Evolutionary conservation across 2,888 invertebrate genomes (phyloP), one percentile per base, ranked within the genome.

Genomic region (Osmoderma eremita): DNA sequence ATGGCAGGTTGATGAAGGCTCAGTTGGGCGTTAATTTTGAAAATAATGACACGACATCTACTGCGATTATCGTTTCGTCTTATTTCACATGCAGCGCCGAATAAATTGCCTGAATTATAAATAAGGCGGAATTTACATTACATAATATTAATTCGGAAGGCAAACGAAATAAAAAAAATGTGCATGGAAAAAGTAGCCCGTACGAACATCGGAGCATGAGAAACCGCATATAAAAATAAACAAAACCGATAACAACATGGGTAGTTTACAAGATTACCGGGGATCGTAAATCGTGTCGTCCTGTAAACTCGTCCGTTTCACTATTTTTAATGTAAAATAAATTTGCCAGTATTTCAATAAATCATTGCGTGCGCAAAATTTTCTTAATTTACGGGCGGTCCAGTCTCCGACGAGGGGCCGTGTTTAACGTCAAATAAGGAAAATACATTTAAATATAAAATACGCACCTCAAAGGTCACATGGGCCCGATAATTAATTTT

Each of bases 341-440:
- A 68, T 68, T 67, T 54, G 67, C 68, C 63, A 61, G 61, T 58
- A 61, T 63, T 68, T 61, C 45, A 50, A 68, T 68, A 68, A 68
- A 68, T 68, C 68, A 68, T 54, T 61, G 22, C 53, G 41, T 39
- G 51, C 36, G 42, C 64, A 61, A 68, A 68, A 68, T 68, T 68
- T 65, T 61, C 53, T 65, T 68, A 65, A 68, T 68, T 68, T 68
- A 68, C 36, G 39, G 15, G 13, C 49, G 51, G n/a, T 15, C 39
- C 30, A 58, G 39, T 58, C 41, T 54, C 61, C 36, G 45, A 36
- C 61, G 38, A 30, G 39, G 61, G 30, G 38, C 65, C 68, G 39
- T 68, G 68, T 68, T 68, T 68, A 68, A 68, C 50, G 68, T 68
- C 68, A 65, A 68, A 68, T 68, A 61, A 62, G 68, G 68, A 64